Evolutionary conservation across 2,888 invertebrate genomes (phyloP).

Genomic region (Nudaria mundana): DNA sequence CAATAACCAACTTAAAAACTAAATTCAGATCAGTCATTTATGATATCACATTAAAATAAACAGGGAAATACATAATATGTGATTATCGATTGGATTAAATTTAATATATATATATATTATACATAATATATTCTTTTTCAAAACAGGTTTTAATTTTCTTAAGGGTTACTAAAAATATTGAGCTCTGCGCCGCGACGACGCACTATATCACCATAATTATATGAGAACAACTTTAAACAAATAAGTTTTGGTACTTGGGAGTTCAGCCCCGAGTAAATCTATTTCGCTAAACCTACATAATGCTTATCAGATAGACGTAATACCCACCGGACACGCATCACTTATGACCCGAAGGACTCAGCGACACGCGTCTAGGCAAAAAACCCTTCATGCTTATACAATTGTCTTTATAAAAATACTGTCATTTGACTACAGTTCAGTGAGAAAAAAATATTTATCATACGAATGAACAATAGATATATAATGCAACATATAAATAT

Average conservation of each 20-base stretch:
- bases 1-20: slow-evolving; percentile 82
- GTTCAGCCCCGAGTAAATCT: slow-evolving; percentile 73
- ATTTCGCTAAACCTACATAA: slow-evolving; percentile 82
- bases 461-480: slow-evolving; percentile 74
- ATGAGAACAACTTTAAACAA: slow-evolving; percentile 80
- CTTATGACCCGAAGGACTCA: slow-evolving; percentile 16
- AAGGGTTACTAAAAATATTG: slow-evolving; percentile 81
- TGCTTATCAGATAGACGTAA: slow-evolving; percentile 80
- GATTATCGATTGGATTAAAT: slow-evolving; percentile 77
- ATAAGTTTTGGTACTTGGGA: slow-evolving; percentile 79
- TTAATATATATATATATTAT: slow-evolving; percentile 73
- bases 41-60: slow-evolving; percentile 84
- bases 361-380: slow-evolving; percentile 49
- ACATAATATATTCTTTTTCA: too few relatives aligned
- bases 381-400: slow-evolving; percentile 76
- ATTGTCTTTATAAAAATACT: slow-evolving; percentile 81
- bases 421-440: slow-evolving; percentile 82
- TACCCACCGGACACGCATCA: slow-evolving; percentile 47
- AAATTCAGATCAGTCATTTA: slow-evolving; percentile 83
- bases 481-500: slow-evolving; percentile 65
- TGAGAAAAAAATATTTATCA: slow-evolving; percentile 74
- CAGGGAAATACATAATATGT: slow-evolving; percentile 78
- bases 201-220: slow-evolving; percentile 79
- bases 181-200: slow-evolving; percentile 77
- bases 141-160: slow-evolving; percentile 82